Evolutionary conservation across 2,797 vertebrate genomes (phyloP).

Genomic region (Psittacula derbiana): DNA sequence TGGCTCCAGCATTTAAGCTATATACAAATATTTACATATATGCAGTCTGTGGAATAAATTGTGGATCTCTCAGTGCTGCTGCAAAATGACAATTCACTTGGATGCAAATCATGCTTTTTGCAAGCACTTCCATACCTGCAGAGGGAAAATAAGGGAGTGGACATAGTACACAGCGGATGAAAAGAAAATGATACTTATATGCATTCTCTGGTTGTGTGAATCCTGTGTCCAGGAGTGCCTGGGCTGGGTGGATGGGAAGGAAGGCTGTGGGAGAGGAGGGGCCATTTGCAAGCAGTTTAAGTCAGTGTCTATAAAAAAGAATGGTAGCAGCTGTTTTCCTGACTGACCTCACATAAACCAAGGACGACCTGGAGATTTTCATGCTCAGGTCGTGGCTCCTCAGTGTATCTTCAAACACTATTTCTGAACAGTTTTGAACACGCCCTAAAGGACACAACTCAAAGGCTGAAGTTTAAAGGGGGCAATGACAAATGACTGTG

Average conservation of each 20-base stretch:
- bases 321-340: not conserved
- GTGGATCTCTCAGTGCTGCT: not conserved
- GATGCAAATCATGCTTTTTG: not conserved
- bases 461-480: not conserved
- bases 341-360: not conserved
- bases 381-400: not conserved
- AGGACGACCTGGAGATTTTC: not conserved
- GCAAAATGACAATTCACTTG: not conserved
- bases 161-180: not conserved
- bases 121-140: not conserved
- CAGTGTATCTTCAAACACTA: not conserved
- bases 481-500: rapidly evolving
- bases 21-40: not conserved
- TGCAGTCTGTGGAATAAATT: not conserved
- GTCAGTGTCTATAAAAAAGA: not conserved
- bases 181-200: not conserved
- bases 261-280: not conserved
- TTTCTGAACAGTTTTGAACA: not conserved
- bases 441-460: not conserved
- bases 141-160: not conserved
- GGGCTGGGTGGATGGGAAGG: not conserved
- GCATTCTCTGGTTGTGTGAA: not conserved
- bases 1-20: not conserved
- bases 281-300: not conserved
- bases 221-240: not conserved